Conservation (phyloP, 1,140 invertebrate species). For the Bombus impatiens region DNA sequence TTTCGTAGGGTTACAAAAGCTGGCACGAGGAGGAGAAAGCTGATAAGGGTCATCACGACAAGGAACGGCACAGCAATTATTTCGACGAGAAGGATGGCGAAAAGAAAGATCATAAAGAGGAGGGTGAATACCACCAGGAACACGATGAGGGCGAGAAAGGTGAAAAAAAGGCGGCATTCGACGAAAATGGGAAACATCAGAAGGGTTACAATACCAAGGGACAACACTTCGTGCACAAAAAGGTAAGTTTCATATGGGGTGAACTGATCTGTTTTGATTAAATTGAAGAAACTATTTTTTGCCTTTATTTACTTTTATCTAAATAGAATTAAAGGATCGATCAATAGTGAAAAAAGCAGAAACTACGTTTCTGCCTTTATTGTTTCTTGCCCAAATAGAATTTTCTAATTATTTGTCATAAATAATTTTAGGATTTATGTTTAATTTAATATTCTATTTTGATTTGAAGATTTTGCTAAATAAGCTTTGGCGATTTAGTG, state of each 20-base stretch:
- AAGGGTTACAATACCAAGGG: constrained; percentile 83
- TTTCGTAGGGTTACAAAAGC: constrained; percentile 75
- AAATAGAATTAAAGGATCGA: too few relatives aligned
- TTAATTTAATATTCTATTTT: too few relatives aligned
- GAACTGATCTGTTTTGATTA: neutral
- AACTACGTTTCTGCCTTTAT: too few relatives aligned
- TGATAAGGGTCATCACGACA: constrained; percentile 80
- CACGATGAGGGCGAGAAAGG: constrained; percentile 75
- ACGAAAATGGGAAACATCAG: constrained; percentile 79
- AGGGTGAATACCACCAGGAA: constrained; percentile 76
- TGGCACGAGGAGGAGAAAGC: constrained; percentile 78
- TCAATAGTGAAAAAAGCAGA: too few relatives aligned
- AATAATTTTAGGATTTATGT: too few relatives aligned
- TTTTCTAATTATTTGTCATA: too few relatives aligned
- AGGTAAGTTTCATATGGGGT: constrained; percentile 62
- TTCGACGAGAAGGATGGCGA: constrained; percentile 78
- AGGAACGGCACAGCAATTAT: constrained; percentile 75
- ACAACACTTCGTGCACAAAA: constrained; percentile 81
- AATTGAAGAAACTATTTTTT: too few relatives aligned
- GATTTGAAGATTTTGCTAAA: too few relatives aligned
- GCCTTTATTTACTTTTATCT: too few relatives aligned
- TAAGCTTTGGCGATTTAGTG: too few relatives aligned
- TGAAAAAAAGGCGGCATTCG: constrained; percentile 75
- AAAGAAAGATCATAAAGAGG: constrained; percentile 77
- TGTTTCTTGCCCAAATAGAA: too few relatives aligned